Conservation (phyloP, 2,113 vertebrate species). For the Condylura cristata region DNA sequence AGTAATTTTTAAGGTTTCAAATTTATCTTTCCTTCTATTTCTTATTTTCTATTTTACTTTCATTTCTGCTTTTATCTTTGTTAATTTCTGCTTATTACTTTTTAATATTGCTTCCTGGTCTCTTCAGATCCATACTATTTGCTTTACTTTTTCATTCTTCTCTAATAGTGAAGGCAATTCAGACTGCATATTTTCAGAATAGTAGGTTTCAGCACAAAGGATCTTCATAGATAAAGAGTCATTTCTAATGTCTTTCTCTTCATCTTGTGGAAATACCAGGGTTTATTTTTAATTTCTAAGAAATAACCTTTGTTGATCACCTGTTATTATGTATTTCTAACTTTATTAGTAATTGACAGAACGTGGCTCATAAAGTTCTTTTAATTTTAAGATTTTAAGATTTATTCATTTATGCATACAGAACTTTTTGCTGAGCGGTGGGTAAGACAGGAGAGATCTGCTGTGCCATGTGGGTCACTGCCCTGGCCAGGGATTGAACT, state of each 20-base stretch:
- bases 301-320: background rate
- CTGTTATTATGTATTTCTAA: background rate
- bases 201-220: background rate
- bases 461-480: too few relatives aligned
- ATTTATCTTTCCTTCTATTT: background rate
- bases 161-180: background rate
- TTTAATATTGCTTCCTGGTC: background rate
- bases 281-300: background rate
- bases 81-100: background rate
- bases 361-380: background rate
- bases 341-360: background rate
- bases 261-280: background rate
- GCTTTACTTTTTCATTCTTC: background rate
- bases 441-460: too few relatives aligned
- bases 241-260: background rate
- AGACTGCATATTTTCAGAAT: background rate
- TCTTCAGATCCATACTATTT: background rate
- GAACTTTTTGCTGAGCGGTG: too few relatives aligned
- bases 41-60: background rate
- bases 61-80: background rate
- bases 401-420: too few relatives aligned
- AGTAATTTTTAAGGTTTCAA: background rate
- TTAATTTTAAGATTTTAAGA: too few relatives aligned
- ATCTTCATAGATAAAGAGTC: background rate
- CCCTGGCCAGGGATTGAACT: too few relatives aligned